Percentiles rank a stretch among this genome's conserved stretches.
Evolutionary conservation across 2,113 vertebrate species (phyloP).

Genomic region (Xyliphius kryptos): DNA sequence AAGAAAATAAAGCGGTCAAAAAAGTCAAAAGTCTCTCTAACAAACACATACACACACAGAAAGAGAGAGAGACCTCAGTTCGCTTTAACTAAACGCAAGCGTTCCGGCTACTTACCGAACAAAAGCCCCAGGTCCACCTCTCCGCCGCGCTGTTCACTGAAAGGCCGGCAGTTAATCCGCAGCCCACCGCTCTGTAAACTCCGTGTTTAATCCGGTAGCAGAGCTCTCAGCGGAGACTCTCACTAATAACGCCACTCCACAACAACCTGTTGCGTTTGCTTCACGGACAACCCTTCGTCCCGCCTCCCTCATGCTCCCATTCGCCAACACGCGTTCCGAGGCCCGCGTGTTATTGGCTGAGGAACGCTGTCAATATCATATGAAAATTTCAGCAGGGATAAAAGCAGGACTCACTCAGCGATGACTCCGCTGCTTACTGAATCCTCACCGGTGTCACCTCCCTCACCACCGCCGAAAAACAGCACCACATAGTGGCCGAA

Average conservation of each 20-base stretch:
- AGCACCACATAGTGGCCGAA: too few species aligned
- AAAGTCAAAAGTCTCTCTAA: too few species aligned
- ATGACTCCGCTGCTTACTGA: too few species aligned
- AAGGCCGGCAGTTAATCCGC: too few species aligned
- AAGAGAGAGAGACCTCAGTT: neutral
- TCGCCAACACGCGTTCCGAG: slow-evolving; percentile 44
- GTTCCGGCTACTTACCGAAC: slow-evolving; percentile 23
- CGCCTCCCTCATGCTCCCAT: slow-evolving; percentile 48
- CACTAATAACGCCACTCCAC: neutral
- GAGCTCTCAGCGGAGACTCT: too few species aligned
- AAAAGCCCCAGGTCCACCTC: neutral
- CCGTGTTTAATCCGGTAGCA: too few species aligned
- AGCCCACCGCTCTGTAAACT: too few species aligned
- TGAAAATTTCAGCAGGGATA: neutral
- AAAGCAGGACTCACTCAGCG: too few species aligned
- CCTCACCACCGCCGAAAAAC: too few species aligned
- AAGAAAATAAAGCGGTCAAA: neutral
- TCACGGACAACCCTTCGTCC: slow-evolving; percentile 25
- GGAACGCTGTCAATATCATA: slow-evolving; percentile 31
- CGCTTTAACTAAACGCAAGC: slow-evolving; percentile 22
- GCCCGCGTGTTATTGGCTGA: slow-evolving; percentile 35
- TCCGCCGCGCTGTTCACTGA: too few species aligned
- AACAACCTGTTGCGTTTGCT: slow-evolving; percentile 67
- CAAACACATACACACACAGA: neutral
- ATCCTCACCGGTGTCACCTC: too few species aligned